Percentiles rank a stretch among this genome's conserved stretches.
Conservation (phyloP, 2,797 vertebrate species). For the Iguana delicatissima region DNA sequence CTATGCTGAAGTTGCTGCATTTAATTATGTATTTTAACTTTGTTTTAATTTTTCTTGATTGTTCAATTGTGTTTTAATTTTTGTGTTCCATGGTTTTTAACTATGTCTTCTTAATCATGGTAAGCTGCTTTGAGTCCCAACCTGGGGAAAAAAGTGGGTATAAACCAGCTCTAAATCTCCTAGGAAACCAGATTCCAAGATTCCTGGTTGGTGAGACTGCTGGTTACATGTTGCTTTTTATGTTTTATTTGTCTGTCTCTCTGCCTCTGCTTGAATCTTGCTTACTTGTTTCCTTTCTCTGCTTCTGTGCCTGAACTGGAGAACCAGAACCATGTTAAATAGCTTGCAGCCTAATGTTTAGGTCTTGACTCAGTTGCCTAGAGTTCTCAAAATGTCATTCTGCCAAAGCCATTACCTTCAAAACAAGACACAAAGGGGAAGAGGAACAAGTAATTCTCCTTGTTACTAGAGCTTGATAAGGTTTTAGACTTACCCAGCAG, state of each 20-base stretch:
- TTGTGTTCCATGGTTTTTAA: too few relatives aligned
- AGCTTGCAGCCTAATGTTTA: not conserved
- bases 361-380: not conserved
- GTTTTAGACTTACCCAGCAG: not conserved
- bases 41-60: too few relatives aligned
- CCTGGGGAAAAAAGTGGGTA: too few relatives aligned
- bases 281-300: not conserved
- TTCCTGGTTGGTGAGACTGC: not conserved
- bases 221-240: not conserved
- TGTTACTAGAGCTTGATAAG: not conserved
- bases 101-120: too few relatives aligned
- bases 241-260: not conserved
- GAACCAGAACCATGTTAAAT: not conserved
- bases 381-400: not conserved
- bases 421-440: not conserved
- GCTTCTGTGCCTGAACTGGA: not conserved
- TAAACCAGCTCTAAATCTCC: not conserved
- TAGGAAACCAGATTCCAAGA: not conserved
- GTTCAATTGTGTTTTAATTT: too few relatives aligned
- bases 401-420: not conserved
- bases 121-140: too few relatives aligned
- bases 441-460: not conserved
- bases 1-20: too few relatives aligned
- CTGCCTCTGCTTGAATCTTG: not conserved
- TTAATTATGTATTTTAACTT: too few relatives aligned